Base-by-base conservation (phyloP, 64 coral and sea anemone genomes). In the Catalaphyllia jardinei region DNA sequence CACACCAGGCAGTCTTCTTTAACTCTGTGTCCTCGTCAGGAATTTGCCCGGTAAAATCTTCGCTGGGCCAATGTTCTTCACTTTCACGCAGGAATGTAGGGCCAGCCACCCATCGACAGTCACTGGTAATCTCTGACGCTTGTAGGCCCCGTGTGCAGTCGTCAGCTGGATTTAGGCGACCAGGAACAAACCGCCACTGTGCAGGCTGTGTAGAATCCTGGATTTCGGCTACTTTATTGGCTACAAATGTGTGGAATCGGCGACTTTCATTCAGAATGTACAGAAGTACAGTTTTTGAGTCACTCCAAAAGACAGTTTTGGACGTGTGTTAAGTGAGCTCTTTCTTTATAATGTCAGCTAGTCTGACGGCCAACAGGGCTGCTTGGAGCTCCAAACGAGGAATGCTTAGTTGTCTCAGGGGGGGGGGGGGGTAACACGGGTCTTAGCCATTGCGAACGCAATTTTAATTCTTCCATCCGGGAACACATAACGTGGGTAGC, bases 371-470 rank as follows among this genome's bases (percentile, higher is more conserved):
- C 50, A 93, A 52, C 13, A 79, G 46, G 24, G 91, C 91, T 15
- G 85, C 86, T 71, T 87, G 75, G 30, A 93, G 91, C 82, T 92
- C 90, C 28, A 79, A n/a, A 25, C 89, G 67, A 61, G 80, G 75
- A 57, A 83, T 77, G 24, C 52, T 92, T 10, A 54, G 52, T 33
- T 74, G 30, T 61, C 63, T 62, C 30, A 50, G 38, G 9, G 86
- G n/a, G n/a, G n/a, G n/a, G n/a, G n/a, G n/a, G n/a, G 86, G 59
- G 91, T 63, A 22, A 80, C 65, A 16, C 84, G 76, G n/a, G 20
- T 87, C 76, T 33, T 87, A 9, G 51, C 64, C 83, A 86, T 86
- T 18, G 72, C 83, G 50, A 86, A 92, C 42, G 90, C 31, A 72
- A 87, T 74, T 24, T 87, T 25, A 52, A 90, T 82, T 19, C 18